Evolutionary conservation across 2,113 vertebrate species (phyloP).

Genomic region (Halcyon senegalensis): DNA sequence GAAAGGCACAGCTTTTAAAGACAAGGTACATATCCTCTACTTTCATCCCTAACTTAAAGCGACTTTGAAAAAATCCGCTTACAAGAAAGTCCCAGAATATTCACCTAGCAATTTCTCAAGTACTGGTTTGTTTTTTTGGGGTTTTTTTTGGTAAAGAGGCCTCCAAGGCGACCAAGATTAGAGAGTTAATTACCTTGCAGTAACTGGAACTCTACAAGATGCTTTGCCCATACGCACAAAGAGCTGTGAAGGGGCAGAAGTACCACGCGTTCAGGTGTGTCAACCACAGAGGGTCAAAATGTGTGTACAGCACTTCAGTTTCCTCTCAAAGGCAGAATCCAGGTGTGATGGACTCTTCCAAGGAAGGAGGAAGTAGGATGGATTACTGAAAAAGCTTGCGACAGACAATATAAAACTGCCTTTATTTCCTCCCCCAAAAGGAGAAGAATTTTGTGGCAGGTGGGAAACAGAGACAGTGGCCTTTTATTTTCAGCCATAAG

Average conservation of each 20-base stretch:
- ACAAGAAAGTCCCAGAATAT: slow-evolving; percentile 1
- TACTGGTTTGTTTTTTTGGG: neutral
- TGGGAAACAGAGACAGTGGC: neutral
- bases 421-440: neutral
- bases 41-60: slow-evolving; percentile 22
- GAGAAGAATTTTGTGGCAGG: neutral
- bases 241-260: neutral
- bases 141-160: neutral
- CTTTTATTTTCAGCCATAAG: neutral
- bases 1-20: slow-evolving; percentile 42
- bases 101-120: neutral
- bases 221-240: neutral
- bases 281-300: neutral
- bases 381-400: neutral
- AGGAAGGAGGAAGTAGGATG: neutral
- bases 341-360: neutral
- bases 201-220: neutral
- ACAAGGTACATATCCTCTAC: neutral
- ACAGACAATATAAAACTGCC: neutral
- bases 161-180: neutral
- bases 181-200: neutral
- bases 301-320: neutral
- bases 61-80: slow-evolving; percentile 5
- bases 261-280: neutral
- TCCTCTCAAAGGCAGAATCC: neutral